These are phyloP conservation scores for Barnardius zonarius DNA, from an alignment of 2,113 vertebrate species.

Conservation along the genomic window DNA sequence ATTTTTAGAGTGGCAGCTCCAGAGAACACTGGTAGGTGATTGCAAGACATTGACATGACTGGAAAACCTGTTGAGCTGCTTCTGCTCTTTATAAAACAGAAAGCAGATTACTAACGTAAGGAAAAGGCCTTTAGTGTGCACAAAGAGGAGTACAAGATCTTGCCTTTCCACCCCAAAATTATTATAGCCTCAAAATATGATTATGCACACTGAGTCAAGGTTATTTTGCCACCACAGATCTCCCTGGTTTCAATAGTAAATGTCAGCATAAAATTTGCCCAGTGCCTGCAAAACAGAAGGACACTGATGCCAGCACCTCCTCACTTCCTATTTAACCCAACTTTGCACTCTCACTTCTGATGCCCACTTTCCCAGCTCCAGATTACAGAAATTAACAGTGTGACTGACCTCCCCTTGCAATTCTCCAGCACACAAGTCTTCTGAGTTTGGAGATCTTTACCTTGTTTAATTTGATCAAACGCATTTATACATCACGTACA, in stretches of 20 bases:
- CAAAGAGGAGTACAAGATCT: background rate
- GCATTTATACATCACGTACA: rapidly evolving
- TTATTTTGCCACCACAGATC: background rate
- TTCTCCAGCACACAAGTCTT: background rate
- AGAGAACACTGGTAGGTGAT: background rate
- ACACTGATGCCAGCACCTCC: background rate
- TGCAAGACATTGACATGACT: background rate
- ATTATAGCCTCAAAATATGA: background rate
- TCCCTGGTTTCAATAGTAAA: background rate
- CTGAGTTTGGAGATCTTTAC: rapidly evolving
- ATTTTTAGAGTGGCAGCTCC: background rate
- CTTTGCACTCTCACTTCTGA: background rate
- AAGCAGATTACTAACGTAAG: background rate
- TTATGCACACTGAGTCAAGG: background rate
- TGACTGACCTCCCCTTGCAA: background rate
- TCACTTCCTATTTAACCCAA: background rate
- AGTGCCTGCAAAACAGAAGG: background rate
- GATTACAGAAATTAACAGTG: background rate
- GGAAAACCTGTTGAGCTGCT: background rate
- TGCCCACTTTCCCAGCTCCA: background rate
- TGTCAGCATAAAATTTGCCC: background rate
- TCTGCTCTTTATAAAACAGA: background rate
- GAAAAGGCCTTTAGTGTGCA: background rate
- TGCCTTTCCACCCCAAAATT: background rate
- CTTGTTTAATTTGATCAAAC: background rate